Evolutionary conservation across 1,140 invertebrate species (phyloP), one percentile per base, ranked within the genome.

Genomic region (Thalassaphorura encarpata): DNA sequence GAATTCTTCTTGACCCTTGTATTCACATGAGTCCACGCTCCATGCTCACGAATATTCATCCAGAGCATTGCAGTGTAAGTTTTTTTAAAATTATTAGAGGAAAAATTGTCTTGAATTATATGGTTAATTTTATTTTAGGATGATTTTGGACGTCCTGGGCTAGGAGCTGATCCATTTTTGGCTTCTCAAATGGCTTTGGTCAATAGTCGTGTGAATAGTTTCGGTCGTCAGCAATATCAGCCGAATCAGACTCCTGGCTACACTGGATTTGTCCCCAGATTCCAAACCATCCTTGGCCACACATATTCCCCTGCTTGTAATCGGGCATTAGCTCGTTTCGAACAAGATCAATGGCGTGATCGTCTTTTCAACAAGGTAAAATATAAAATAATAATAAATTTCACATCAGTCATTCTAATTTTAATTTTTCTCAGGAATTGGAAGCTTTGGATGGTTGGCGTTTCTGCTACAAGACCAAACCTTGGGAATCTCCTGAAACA

Each of bases 261-360:
- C 13, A 56, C 59, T 1, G 56, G 62, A 40, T 64, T 41, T 39
- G 54, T 64, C 19, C 62, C 62, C 3, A 36, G 62, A 11, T 56
- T 53, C 40, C 62, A 64, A 45, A 64, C 62, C 8, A 61, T 64
- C 23, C 41, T 64, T 13, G 62, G 62, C 4, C 58, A 64, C 39
- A 64, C 62, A 8, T 64, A 61, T 36, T 62, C 59, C n/a, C 62
- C 62, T 24, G 56, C 62, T 15, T 64, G 62, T 41, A 64, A 64
- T 28, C 45, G 59, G 36, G 62, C 62, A 29, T 46, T 64, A 13
- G 62, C 62, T 28, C 41, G 50, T 15, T 64, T 64, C 46, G 62
- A 64, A 31, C 62, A 64, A 39, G 59, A 61, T n/a, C 62, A 64
- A 53, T 64, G 62, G 62, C 43, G 62, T 23, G 62, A 64, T 26